Evolutionary conservation across 92 coral and sea anemone genomes (phyloP), one percentile per base, ranked within the genome.

Genomic region (Chrysogorgia sp.): DNA sequence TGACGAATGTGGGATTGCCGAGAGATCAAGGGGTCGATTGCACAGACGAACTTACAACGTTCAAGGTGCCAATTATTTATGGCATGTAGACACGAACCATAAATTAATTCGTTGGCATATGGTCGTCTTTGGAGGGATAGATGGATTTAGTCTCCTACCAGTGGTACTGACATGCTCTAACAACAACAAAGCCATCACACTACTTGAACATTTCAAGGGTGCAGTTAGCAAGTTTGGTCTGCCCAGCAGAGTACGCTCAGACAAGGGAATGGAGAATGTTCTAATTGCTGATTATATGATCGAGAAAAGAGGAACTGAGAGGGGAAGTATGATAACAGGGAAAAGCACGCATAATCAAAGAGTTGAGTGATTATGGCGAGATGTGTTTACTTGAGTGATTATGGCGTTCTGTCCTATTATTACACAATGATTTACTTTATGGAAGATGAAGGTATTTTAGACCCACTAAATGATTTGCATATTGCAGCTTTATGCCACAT

Each of bases 251-350:
- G 81, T 87, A 37, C 74, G 89, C 55, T 74, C 89, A 41, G 90
- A 90, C 83, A 87, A 83, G 65, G 88, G 94, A 32, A 63, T 81
- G 68, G 96, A 84, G 75, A 90, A 90, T 79, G 85, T 87, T 58
- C 53, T 24, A 23, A 81, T 29, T n/a, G n/a, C n/a, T n/a, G n/a
- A n/a, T n/a, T n/a, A n/a, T n/a, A n/a, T n/a, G n/a, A n/a, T n/a
- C n/a, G 58, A 65, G 9, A 69, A 58, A 66, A 81, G 89, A 71
- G 89, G 96, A 25, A 17, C 77, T 25, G 74, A 77, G 34, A 58
- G 91, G 43, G 86, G 96, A 28, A 90, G 91, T 75, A 75, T 82
- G 31, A 88, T 87, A n/a, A n/a, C n/a, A n/a, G n/a, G n/a, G n/a
- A n/a, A n/a, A n/a, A n/a, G n/a, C n/a, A n/a, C n/a, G n/a, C n/a